phyloP scores from a whole-genome alignment of 2,888 invertebrate species.

The Teleiodes luculella region DNA sequence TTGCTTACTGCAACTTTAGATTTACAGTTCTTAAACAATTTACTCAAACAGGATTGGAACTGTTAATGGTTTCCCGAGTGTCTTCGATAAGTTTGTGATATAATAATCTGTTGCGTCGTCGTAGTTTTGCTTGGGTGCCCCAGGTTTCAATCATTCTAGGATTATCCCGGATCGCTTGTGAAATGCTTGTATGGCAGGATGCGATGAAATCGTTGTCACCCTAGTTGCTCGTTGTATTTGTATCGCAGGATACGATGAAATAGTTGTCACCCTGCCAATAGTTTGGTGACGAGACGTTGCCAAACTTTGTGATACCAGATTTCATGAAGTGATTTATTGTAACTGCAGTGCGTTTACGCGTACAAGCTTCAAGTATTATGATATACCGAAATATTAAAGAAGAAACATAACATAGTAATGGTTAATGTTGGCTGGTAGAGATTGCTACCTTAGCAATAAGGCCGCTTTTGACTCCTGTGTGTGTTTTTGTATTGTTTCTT shows the following conservation, averaged over 20 bases:
- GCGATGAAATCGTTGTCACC: too few species aligned
- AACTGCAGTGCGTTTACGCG: neutral
- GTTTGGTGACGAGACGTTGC: neutral
- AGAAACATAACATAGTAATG: too few species aligned
- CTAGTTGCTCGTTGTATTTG: neutral
- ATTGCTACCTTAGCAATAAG: too few species aligned
- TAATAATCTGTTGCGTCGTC: constrained; percentile 2
- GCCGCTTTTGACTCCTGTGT: too few species aligned
- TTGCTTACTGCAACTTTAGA: neutral
- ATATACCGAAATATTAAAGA: too few species aligned
- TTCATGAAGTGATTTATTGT: neutral
- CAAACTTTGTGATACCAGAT: neutral
- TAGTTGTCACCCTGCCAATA: neutral
- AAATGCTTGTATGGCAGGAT: too few species aligned
- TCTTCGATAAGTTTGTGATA: neutral
- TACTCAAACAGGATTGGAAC: neutral
- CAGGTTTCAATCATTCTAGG: neutral
- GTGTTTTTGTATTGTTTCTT: too few species aligned
- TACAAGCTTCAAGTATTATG: too few species aligned
- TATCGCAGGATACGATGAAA: neutral
- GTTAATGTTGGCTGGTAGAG: too few species aligned
- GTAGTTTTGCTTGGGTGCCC: constrained; percentile 8
- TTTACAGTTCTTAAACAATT: neutral
- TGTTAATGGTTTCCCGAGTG: neutral
- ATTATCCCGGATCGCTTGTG: neutral